These are phyloP conservation scores for Folsomia candida DNA, from an alignment of 2,888 invertebrate genomes.

Conservation along the genomic window DNA sequence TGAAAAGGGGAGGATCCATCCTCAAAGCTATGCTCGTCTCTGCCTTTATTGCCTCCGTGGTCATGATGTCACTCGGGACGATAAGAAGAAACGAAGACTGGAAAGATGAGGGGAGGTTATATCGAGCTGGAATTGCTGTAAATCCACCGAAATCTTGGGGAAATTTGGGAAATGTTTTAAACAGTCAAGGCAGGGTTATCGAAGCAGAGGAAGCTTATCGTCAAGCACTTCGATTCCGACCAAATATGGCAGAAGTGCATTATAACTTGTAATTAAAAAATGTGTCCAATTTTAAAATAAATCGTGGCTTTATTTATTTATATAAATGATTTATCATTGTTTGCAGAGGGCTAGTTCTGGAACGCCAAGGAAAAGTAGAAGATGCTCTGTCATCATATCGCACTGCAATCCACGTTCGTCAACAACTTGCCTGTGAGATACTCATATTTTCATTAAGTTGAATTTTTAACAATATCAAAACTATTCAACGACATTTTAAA, in stretches of 20 bases:
- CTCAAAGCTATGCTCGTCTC: slow-evolving; percentile 60
- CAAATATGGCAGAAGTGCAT: slow-evolving; percentile 98
- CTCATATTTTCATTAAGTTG: not conserved
- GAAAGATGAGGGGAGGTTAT: slow-evolving; percentile 88
- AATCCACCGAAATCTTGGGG: slow-evolving; percentile 99
- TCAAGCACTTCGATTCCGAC: slow-evolving; percentile 82
- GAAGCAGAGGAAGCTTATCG: slow-evolving; percentile 91
- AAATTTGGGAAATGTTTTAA: slow-evolving; percentile 92
- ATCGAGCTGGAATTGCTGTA: slow-evolving; percentile 81
- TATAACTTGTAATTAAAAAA: slow-evolving; percentile 99
- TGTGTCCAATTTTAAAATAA: slow-evolving; percentile 5
- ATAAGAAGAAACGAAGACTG: slow-evolving; percentile 83
- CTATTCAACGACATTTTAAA: not conserved
- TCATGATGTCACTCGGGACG: slow-evolving; percentile 62
- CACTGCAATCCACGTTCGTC: slow-evolving; percentile 86
- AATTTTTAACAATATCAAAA: not conserved
- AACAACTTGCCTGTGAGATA: slow-evolving; percentile 84
- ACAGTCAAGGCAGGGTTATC: slow-evolving; percentile 76
- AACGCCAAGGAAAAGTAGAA: slow-evolving; percentile 80
- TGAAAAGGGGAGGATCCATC: slow-evolving; percentile 12
- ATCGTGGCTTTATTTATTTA: slow-evolving; percentile 9
- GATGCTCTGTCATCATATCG: slow-evolving; percentile 88
- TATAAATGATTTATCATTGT: slow-evolving; percentile 45
- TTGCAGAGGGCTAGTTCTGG: slow-evolving; percentile 86
- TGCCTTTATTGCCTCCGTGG: slow-evolving; percentile 59